Percentiles rank a stretch among this genome's conserved stretches.
These are phyloP conservation scores for Pammene aurita DNA, from an alignment of 2,888 invertebrate genomes.

Conservation along the genomic window DNA sequence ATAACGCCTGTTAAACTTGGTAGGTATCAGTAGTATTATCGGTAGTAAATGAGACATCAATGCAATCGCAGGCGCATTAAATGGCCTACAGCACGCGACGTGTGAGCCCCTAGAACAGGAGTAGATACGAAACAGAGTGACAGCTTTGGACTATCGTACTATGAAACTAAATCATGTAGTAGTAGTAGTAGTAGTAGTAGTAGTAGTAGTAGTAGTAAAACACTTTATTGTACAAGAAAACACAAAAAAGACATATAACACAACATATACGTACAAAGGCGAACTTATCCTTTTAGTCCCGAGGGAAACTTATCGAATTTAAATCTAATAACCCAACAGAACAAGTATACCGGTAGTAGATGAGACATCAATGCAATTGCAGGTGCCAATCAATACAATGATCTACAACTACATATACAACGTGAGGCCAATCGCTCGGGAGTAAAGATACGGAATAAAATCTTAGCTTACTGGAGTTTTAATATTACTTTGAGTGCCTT, in stretches of 20 bases:
- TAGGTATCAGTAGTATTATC: slow-evolving; percentile 29
- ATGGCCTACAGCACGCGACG: slow-evolving; percentile 50
- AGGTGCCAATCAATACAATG: slow-evolving; percentile 45
- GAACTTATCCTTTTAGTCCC: no score
- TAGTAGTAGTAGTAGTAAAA: no score
- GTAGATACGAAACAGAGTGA: slow-evolving; percentile 9
- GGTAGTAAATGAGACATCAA: slow-evolving; percentile 53
- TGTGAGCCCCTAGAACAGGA: neutral
- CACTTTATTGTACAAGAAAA: no score
- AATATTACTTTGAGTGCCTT: no score
- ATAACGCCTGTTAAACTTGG: no score
- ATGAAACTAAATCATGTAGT: neutral
- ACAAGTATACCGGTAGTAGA: slow-evolving; percentile 43
- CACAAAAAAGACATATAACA: no score
- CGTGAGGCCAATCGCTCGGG: neutral
- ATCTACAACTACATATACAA: slow-evolving; percentile 47
- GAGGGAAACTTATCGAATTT: no score
- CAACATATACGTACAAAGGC: no score
- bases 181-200: no score
- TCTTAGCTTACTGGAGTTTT: no score
- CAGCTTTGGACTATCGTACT: neutral
- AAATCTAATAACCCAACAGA: neutral
- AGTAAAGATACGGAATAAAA: no score
- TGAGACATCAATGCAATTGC: slow-evolving; percentile 52
- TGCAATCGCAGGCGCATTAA: slow-evolving; percentile 46